Evolutionary conservation across 2,888 invertebrate species (phyloP).

Genomic region (Epicampocera succincta): DNA sequence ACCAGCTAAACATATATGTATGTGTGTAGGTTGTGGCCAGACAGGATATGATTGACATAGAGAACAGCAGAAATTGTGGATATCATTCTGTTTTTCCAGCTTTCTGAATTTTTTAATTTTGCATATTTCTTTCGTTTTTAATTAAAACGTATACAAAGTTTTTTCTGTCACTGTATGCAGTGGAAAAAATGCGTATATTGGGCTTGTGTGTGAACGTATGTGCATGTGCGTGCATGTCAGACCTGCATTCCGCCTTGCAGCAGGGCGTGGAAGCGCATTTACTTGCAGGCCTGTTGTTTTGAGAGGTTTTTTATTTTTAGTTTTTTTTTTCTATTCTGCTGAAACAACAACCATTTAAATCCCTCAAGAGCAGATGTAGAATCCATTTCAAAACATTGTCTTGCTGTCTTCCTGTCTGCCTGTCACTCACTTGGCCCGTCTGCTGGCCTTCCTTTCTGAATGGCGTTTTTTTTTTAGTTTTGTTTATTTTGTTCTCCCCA

Average conservation of each 20-base stretch:
- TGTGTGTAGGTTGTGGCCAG: too few relatives aligned
- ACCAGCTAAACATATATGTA: too few relatives aligned
- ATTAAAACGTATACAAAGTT: not conserved
- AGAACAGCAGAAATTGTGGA: too few relatives aligned
- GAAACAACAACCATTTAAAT: constrained; percentile 53
- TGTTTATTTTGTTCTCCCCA: not conserved
- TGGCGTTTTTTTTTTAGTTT: constrained; percentile 8
- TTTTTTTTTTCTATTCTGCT: constrained; percentile 13
- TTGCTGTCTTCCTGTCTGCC: constrained; percentile 28
- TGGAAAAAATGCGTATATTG: constrained; percentile 4
- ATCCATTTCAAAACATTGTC: constrained; percentile 47
- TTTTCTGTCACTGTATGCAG: constrained; percentile 6
- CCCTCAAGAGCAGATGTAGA: constrained; percentile 56
- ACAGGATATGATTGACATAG: too few relatives aligned
- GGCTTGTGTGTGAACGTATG: not conserved
- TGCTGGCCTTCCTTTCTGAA: constrained; percentile 36
- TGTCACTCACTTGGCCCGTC: not conserved
- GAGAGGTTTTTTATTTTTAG: constrained; percentile 22
- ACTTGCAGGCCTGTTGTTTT: constrained; percentile 22
- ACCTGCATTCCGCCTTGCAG: constrained; percentile 29
- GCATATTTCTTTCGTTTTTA: too few relatives aligned
- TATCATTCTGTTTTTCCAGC: too few relatives aligned
- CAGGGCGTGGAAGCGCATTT: constrained; percentile 15
- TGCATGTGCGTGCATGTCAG: constrained; percentile 17
- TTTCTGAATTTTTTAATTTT: too few relatives aligned